A percentile compares a stretch with the other conserved stretches of the same genome.
These are phyloP conservation scores for Caenorhabditis drosophilae DNA, from an alignment of 2,888 invertebrate species.

Conservation along the genomic window DNA sequence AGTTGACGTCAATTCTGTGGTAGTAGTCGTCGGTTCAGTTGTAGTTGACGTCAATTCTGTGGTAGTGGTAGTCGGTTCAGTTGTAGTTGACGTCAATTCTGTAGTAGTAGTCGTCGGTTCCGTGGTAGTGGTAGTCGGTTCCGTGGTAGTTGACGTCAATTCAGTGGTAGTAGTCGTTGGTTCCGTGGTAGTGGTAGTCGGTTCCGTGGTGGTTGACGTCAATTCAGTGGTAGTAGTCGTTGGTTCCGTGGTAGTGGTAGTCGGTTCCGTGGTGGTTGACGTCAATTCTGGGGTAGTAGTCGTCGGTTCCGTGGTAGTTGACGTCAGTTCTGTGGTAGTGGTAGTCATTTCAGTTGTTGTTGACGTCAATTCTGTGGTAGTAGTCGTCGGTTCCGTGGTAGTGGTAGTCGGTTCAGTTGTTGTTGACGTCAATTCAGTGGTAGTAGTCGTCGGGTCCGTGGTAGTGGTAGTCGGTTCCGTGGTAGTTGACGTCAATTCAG, in stretches of 20 bases:
- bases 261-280: slow-evolving; percentile 15
- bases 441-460: slow-evolving; percentile 4
- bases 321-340: slow-evolving; percentile 16
- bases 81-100: slow-evolving; percentile 6
- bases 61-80: slow-evolving; percentile 4
- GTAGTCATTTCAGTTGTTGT: slow-evolving; percentile 8
- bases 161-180: slow-evolving; percentile 5
- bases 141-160: slow-evolving; percentile 1
- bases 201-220: slow-evolving; percentile 9
- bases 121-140: slow-evolving; percentile 4
- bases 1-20: slow-evolving; percentile 1
- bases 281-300: slow-evolving; percentile 9
- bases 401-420: slow-evolving; percentile 11
- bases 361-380: slow-evolving; percentile 8
- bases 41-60: neutral
- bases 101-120: slow-evolving; percentile 5
- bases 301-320: slow-evolving; percentile 4
- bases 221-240: slow-evolving; percentile 22
- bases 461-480: slow-evolving; percentile 10
- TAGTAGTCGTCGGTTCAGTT: slow-evolving; percentile 7
- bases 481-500: slow-evolving; percentile 6
- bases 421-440: slow-evolving; percentile 8
- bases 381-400: slow-evolving; percentile 6
- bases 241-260: slow-evolving; percentile 20
- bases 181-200: slow-evolving; percentile 9